Base-by-base conservation (phyloP, 2,113 vertebrate species). In the human (Homo sapiens) region DNA sequence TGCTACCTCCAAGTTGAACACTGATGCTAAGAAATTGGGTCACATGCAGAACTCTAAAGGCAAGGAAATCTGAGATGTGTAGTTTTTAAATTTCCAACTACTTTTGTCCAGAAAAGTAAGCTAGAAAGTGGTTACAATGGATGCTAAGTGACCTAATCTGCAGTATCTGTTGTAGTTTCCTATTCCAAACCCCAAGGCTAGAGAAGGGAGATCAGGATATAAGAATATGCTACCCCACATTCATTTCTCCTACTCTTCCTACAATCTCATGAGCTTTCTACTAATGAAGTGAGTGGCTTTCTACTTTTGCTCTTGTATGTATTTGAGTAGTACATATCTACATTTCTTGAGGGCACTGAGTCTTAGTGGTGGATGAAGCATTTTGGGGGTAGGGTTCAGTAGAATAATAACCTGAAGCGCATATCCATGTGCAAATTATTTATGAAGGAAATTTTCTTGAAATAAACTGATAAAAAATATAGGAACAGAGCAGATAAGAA, bases 11-110 rank as follows among this genome's bases (percentile, higher is more conserved):
- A 78, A 43, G 22, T n/a, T 78, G 43, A 72, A 48, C 30, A 78
- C 50, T 17, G 16, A 90, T 70, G 64, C 80, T 75, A 94, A 91
- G 57, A 78, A 94, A 91, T 52, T 88, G 66, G 64, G 80, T 86
- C 55, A 76, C 57, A 73, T 90, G 38, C 48, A 72, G 76, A 90
- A 93, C 43, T 48, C 68, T n/a, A 78, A 25, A 83, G 43, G 25
- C 32, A 64, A 87, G 32, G 75, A 90, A 91, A 55, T 52, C 35
- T 87, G 48, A 40, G 40, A 95, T 32, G 32, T 76, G 35, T 78
- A 3, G 3, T 86, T 87, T 89, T 82, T 61, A 55, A 25, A 83
- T 45, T 68, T 87, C 12, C 52, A 76, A 50, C 81, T 91, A 95
- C 79, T 68, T 64, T 25, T 72, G 20, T 86, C 68, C 17, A 72